Base-by-base conservation (phyloP, 2,797 vertebrate genomes). In the Typhlichthys eigenmanni region DNA sequence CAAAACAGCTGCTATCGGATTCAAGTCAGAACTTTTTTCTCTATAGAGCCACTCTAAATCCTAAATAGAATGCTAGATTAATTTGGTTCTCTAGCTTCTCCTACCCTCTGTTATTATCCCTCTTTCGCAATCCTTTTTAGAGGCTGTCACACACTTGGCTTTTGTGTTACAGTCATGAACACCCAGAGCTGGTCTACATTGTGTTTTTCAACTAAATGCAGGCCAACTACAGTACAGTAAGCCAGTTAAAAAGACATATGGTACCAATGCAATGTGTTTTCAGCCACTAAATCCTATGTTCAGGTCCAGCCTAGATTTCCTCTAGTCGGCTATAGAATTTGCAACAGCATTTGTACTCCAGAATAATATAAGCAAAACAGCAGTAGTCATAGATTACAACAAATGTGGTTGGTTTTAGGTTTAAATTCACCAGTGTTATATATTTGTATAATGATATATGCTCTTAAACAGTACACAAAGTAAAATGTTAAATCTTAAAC, bases 111-210 rank as follows among this genome's bases (percentile, higher is more conserved):
- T 87, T 89, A 90, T 89, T 90, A 89, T 90, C 84, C 86, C 78
- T 82, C 82, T 85, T 81, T 85, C 88, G 89, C 87, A 91, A 90
- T 90, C 89, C 89, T 82, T 90, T 90, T 90, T 87, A 90, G 78
- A 85, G 88, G 85, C 88, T 89, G 89, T 91, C 90, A 90, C 88
- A 89, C 85, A 88, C 78, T 88, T 64, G 69, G 82, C 79, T 74
- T 84, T 89, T 90, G 85, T 90, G 85, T 74, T 85, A 75, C 73
- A 69, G 72, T 72, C 73, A 74, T 85, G 86, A 84, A 76, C 72
- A 60, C 79, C 81, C 64, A 47, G 45, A 68, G 64, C 78, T 24
- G 63, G 65, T 61, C 57, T 65, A 55, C 66, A 64, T 66, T 75
- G 71, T 68, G 67, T 84, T 88, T 84, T 59, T 64, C 75, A 81